Percentiles rank a stretch among this genome's conserved stretches.
These are phyloP conservation scores for Sesia apiformis DNA, from an alignment of 2,888 invertebrate species.

Conservation along the genomic window DNA sequence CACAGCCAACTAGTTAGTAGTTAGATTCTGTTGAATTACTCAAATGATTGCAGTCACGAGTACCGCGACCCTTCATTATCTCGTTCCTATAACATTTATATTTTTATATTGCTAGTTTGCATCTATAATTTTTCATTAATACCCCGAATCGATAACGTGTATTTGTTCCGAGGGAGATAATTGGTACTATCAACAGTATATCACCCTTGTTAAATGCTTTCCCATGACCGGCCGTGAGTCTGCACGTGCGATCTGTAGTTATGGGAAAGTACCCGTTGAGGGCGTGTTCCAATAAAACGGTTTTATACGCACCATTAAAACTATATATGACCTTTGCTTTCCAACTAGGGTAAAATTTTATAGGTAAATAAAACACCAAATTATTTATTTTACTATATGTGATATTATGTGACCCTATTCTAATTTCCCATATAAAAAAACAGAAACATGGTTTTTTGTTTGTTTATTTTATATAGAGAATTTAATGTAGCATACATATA, in stretches of 20 bases:
- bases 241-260: conserved; percentile 17
- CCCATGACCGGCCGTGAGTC: conserved; percentile 32
- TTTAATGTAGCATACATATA: no score
- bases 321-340: background rate
- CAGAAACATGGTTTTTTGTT: no score
- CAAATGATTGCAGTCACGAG: background rate
- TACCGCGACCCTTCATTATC: background rate
- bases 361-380: no score
- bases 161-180: conserved; percentile 44
- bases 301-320: background rate
- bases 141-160: conserved; percentile 24
- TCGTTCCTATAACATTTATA: background rate
- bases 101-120: background rate
- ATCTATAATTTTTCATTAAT: conserved; percentile 39
- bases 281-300: background rate
- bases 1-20: no score
- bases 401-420: no score
- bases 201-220: conserved; percentile 63
- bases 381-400: no score
- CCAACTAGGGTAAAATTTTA: no score
- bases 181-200: conserved; percentile 47
- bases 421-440: no score
- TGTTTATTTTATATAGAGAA: no score
- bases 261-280: background rate
- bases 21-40: no score